A percentile compares a stretch with the other conserved stretches of the same genome.
Conservation (phyloP, 2,113 vertebrate genomes). For the Gallinago undulata region DNA sequence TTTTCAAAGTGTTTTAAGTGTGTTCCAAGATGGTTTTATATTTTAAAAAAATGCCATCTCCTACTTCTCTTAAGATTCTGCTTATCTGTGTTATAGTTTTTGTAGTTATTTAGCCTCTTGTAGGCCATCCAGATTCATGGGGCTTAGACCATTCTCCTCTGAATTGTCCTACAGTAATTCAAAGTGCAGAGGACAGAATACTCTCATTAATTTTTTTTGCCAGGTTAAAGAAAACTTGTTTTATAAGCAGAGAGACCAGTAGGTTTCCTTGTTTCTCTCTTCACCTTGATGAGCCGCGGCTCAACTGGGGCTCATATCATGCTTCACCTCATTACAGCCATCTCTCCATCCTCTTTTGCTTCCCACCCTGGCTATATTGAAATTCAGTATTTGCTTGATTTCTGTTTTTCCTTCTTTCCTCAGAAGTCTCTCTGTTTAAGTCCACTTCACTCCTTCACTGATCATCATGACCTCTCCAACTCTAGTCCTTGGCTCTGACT, state of each 20-base stretch:
- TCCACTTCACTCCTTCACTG: background rate
- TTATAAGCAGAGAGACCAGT: background rate
- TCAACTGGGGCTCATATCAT: background rate
- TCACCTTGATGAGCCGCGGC: background rate
- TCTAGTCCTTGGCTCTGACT: background rate
- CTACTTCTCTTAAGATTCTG: background rate
- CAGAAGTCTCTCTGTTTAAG: background rate
- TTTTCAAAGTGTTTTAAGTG: background rate
- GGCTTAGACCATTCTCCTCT: background rate
- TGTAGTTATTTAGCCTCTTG: background rate
- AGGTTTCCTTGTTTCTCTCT: background rate
- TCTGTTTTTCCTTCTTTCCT: background rate
- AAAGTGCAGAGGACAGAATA: background rate
- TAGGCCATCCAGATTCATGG: background rate
- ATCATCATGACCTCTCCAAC: background rate
- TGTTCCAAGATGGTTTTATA: background rate
- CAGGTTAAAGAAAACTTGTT: background rate
- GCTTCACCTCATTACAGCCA: background rate
- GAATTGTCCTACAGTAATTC: background rate
- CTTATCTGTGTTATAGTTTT: background rate
- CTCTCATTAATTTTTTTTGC: background rate
- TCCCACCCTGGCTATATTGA: background rate
- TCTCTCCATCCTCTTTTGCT: background rate
- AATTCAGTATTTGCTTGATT: background rate
- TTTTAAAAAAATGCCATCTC: background rate